Conservation (phyloP, 1,140 invertebrate species). For the Dendrolimus punctatus region DNA sequence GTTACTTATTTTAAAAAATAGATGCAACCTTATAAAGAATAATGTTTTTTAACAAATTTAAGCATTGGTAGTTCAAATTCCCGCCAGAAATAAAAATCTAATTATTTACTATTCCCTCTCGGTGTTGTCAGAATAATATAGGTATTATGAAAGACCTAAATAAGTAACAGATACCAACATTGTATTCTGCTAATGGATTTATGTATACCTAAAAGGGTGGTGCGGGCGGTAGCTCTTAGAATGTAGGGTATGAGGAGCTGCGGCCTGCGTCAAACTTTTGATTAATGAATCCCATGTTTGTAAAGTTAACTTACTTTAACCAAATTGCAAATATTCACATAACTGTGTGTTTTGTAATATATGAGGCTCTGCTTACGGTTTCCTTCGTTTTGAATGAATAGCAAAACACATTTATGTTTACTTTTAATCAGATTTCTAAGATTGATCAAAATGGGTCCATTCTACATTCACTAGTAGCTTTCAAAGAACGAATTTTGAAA, state of each 20-base stretch:
- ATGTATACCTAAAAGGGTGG: conserved; percentile 35
- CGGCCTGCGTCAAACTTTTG: conserved; percentile 69
- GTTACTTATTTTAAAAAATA: no score
- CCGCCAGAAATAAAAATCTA: conserved; percentile 11
- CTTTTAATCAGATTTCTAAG: no score
- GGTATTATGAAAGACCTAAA: conserved; percentile 48
- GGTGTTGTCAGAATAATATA: conserved; percentile 33
- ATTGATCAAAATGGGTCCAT: no score
- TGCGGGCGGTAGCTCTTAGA: conserved; percentile 37
- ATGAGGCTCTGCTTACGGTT: background rate
- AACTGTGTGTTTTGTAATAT: conserved; percentile 44
- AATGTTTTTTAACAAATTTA: no score
- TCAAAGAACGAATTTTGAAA: no score
- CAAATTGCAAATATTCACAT: conserved; percentile 64
- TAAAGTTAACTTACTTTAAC: conserved; percentile 62
- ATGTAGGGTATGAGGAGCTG: conserved; percentile 42
- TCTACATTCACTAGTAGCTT: no score
- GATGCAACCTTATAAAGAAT: no score
- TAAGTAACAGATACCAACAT: conserved; percentile 7
- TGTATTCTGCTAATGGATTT: conserved; percentile 20
- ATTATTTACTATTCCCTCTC: conserved; percentile 39
- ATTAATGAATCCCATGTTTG: conserved; percentile 67
- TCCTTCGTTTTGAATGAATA: no score
- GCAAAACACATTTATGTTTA: no score
- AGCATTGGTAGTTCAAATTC: no score